Conservation (phyloP, 2,113 vertebrate genomes). For the Oncorhynchus keta region DNA sequence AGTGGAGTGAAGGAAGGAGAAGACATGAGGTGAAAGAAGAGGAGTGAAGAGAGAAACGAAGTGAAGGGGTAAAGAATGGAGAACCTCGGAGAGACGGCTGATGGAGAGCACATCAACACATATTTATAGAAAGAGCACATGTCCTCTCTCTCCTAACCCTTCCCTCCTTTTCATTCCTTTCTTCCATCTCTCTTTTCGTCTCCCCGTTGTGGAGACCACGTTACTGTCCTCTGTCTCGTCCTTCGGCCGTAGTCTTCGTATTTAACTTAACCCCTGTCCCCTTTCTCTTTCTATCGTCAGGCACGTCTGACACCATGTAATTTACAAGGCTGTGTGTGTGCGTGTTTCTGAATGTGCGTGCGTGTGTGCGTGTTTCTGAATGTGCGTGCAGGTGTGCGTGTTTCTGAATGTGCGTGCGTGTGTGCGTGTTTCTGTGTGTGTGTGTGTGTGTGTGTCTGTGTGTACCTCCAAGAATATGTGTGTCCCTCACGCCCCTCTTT, state of each 20-base stretch:
- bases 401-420: too few species aligned
- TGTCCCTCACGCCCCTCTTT: too few species aligned
- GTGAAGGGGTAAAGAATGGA: too few species aligned
- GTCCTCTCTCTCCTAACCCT: background rate
- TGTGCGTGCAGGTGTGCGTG: too few species aligned
- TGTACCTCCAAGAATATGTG: too few species aligned
- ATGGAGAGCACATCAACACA: too few species aligned
- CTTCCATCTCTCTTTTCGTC: background rate
- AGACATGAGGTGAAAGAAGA: background rate
- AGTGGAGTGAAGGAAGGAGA: too few species aligned
- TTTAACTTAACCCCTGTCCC: slow-evolving; percentile 26
- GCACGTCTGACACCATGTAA: slow-evolving; percentile 16
- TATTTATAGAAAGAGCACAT: background rate
- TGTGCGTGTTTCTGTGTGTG: too few species aligned
- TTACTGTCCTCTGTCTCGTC: background rate
- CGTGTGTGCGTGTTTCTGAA: too few species aligned
- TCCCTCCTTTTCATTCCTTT: background rate
- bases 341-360: background rate
- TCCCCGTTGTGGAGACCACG: background rate
- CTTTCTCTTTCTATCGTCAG: background rate
- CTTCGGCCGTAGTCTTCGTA: background rate
- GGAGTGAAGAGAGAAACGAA: background rate
- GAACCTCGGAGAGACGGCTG: background rate
- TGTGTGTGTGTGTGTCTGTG: background rate
- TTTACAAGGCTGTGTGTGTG: slow-evolving; percentile 27